phyloP scores from a whole-genome alignment of 2,797 vertebrate species.

The Pseudochaenichthys georgianus region DNA sequence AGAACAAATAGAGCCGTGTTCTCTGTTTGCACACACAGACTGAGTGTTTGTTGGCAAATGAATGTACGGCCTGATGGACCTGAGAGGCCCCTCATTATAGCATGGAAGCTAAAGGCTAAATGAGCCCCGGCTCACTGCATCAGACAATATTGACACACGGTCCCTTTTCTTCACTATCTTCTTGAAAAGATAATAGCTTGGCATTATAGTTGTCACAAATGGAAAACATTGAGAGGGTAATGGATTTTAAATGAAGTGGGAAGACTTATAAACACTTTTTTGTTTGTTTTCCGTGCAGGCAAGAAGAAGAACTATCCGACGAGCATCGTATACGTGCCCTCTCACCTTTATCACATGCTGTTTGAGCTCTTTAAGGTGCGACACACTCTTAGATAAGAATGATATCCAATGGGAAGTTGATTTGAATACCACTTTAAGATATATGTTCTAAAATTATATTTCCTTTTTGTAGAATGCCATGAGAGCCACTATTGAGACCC shows the following conservation, averaged over 20 bases:
- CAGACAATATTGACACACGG: conserved; percentile 64
- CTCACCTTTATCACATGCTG: conserved; percentile 97
- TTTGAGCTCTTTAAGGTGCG: conserved; percentile 97
- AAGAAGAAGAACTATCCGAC: conserved; percentile 81
- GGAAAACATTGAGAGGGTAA: conserved; percentile 20
- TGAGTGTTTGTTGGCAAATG: conserved; percentile 31
- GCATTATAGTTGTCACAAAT: conserved; percentile 28
- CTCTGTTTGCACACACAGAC: conserved; percentile 17
- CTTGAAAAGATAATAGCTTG: neutral
- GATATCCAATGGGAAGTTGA: neutral
- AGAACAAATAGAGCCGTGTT: conserved; percentile 15
- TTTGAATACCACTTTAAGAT: neutral
- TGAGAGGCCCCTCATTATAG: conserved; percentile 62
- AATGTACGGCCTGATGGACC: conserved; percentile 47
- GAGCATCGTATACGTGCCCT: conserved; percentile 94
- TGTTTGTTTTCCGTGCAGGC: conserved; percentile 69
- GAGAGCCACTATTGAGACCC: conserved; percentile 94
- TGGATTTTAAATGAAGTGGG: conserved; percentile 47
- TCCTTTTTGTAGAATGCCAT: conserved; percentile 89
- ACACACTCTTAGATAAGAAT: accelerated
- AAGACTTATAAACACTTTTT: conserved; percentile 8
- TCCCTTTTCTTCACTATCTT: conserved; percentile 38
- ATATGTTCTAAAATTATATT: neutral
- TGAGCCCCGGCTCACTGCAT: conserved; percentile 34
- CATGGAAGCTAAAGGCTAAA: conserved; percentile 36